Evolutionary conservation across 2,797 vertebrate species (phyloP).

Genomic region (Amblyraja radiata): DNA sequence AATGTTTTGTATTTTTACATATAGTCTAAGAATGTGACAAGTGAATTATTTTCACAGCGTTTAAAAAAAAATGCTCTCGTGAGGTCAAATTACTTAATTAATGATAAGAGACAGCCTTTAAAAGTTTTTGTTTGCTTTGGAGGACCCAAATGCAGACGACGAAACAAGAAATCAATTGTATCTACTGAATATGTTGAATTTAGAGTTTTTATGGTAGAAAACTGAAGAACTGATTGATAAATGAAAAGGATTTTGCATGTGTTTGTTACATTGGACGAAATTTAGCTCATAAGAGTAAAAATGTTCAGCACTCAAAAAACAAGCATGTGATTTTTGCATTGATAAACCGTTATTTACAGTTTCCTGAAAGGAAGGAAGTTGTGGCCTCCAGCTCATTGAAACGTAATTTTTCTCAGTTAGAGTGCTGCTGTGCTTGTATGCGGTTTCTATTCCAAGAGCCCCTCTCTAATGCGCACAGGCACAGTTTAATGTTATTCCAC

Average conservation of each 20-base stretch:
- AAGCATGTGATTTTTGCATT: background rate
- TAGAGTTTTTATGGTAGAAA: background rate
- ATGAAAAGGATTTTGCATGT: background rate
- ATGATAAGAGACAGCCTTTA: slow-evolving; percentile 42
- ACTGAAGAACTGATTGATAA: background rate
- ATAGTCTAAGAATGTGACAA: background rate
- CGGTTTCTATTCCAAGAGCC: slow-evolving; percentile 38
- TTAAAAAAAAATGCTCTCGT: background rate
- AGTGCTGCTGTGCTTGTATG: background rate
- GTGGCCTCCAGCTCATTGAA: slow-evolving; percentile 59
- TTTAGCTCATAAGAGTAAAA: background rate
- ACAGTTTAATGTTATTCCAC: background rate
- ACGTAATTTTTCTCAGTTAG: slow-evolving; percentile 40
- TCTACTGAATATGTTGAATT: background rate
- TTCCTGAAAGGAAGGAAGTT: slow-evolving; percentile 87
- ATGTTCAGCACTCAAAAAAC: background rate
- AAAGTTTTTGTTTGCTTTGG: slow-evolving; percentile 45
- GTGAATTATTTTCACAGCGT: background rate
- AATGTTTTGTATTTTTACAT: background rate
- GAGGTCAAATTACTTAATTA: background rate
- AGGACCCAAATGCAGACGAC: slow-evolving; percentile 46
- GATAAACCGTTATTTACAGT: slow-evolving; percentile 50
- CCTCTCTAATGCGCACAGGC: slow-evolving; percentile 41
- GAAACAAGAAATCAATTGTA: background rate
- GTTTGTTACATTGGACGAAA: background rate